Base-by-base conservation (phyloP, 2,888 invertebrate species). In the Halictus quadricinctus region DNA sequence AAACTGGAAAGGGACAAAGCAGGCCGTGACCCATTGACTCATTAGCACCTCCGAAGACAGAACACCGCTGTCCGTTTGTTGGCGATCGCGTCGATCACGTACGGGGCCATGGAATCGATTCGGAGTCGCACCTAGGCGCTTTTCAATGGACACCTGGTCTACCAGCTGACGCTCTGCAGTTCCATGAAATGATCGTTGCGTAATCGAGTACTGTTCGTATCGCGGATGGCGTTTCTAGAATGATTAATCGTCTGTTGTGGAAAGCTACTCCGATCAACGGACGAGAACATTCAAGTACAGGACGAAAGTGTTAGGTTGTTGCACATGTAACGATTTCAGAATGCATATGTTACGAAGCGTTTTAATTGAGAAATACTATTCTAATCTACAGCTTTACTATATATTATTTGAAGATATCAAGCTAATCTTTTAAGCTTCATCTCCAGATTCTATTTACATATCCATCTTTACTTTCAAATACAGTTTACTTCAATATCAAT, bases 11-110 rank as follows among this genome's bases (percentile, higher is more conserved):
- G n/a, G 69, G 75, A 80, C 76, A 64, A 74, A 83, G 77, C 81
- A 77, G 82, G 77, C 86, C 87, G 70, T 87, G 88, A 88, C 88
- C 86, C 70, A 88, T 84, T 86, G 84, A 76, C 76, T 86, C 86
- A 76, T 78, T 66, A 78, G 72, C 72, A 73, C 73, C 29, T n/a
- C 80, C 87, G 75, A 84, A 84, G 76, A 74, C 66, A 80, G 83
- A 72, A 41, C 64, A 78, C 74, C 58, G 66, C 72, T 76, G 87
- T 78, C 75, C 84, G 83, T 64, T 29, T 64, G 64, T 80, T 82
- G 81, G 82, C 83, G 64, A 76, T 83, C 79, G 29, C 66, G 29
- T 25, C 36, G 72, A 77, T 78, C 87, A 81, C 82, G 80, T 77
- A 81, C 58, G 54, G 66, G 36, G 58, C 64, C 76, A 72, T 48